Percentiles rank a stretch among this genome's conserved stretches.
Conservation (phyloP, 2,113 vertebrate genomes). For the Aegypius monachus region DNA sequence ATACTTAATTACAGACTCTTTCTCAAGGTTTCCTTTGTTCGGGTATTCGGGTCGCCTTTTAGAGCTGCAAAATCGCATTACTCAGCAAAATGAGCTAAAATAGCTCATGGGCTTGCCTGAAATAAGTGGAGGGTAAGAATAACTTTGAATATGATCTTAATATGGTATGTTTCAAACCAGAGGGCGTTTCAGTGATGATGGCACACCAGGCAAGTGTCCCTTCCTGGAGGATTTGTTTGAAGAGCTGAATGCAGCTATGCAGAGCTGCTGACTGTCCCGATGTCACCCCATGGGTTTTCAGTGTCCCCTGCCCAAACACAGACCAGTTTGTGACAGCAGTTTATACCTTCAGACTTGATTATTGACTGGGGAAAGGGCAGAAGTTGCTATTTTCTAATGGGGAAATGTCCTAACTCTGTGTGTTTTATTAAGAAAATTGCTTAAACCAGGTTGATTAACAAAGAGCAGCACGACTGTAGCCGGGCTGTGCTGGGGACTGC, state of each 20-base stretch:
- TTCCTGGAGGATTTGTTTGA: not conserved
- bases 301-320: not conserved
- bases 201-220: not conserved
- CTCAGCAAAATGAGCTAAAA: not conserved
- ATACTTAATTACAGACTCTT: slow-evolving; percentile 52
- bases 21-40: slow-evolving; percentile 6
- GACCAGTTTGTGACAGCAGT: not conserved
- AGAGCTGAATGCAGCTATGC: not conserved
- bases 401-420: not conserved
- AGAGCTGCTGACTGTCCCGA: fast-evolving
- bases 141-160: not conserved
- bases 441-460: not conserved
- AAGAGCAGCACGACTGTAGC: fast-evolving
- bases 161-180: not conserved
- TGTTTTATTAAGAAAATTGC: not conserved
- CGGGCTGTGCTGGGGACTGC: not conserved
- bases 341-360: not conserved
- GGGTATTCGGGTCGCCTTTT: not conserved
- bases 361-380: not conserved
- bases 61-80: not conserved
- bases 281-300: not conserved
- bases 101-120: not conserved
- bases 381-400: not conserved
- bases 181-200: not conserved
- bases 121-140: not conserved